These are phyloP conservation scores for Nemapogon koenigi DNA, from an alignment of 2,888 invertebrate genomes.

Conservation along the genomic window DNA sequence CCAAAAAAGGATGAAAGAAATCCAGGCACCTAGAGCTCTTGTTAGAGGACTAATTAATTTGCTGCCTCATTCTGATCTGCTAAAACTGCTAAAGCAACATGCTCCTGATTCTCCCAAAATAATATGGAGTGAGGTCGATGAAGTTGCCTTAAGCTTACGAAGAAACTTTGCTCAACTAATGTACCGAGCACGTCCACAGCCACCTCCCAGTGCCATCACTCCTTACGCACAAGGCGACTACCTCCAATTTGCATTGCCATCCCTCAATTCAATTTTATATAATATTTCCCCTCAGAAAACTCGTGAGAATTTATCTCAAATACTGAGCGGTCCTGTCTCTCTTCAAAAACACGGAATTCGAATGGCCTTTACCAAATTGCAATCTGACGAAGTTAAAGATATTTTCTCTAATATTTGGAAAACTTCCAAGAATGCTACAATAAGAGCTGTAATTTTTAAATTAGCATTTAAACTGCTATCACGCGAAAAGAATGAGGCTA, in stretches of 20 bases:
- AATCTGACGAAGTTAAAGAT: constrained; percentile 24
- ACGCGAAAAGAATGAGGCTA: constrained; percentile 26
- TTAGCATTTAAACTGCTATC: constrained; percentile 28
- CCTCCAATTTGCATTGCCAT: constrained; percentile 36
- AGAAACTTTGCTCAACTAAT: constrained; percentile 38
- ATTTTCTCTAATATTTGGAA: constrained; percentile 32
- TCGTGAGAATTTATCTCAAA: background rate
- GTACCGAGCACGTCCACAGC: constrained; percentile 39
- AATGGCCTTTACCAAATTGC: constrained; percentile 29
- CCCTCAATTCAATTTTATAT: constrained; percentile 35
- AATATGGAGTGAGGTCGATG: constrained; percentile 31
- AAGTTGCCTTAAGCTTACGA: constrained; percentile 29
- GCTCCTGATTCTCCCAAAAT: constrained; percentile 32
- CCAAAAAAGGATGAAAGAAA: constrained; percentile 20
- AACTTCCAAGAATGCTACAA: constrained; percentile 31
- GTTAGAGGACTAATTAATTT: constrained; percentile 29
- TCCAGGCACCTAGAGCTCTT: constrained; percentile 23
- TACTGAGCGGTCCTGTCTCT: constrained; percentile 20
- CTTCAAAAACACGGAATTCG: constrained; percentile 43
- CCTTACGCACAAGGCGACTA: constrained; percentile 41
- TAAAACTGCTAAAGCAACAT: constrained; percentile 29
- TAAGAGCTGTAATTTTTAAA: constrained; percentile 33
- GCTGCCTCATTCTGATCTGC: constrained; percentile 23
- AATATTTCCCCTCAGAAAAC: constrained; percentile 22
- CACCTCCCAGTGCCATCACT: constrained; percentile 29